phyloP scores from a whole-genome alignment of 2,797 vertebrate species.

The Sebastes taczanowskii region DNA sequence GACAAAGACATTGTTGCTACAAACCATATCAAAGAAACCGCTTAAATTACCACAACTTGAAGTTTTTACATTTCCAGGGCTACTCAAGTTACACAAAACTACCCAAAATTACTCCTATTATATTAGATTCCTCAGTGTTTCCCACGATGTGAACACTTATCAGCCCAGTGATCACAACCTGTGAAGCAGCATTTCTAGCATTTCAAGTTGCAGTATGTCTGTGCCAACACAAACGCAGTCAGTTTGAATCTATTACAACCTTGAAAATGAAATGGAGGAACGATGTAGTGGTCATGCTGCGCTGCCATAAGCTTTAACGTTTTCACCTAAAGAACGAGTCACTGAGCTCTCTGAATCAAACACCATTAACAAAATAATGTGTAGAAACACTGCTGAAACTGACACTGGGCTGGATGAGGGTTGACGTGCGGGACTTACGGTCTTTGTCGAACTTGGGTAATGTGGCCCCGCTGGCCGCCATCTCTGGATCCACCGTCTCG shows the following conservation, averaged over 20 bases:
- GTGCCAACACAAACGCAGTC: not conserved
- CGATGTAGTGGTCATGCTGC: not conserved
- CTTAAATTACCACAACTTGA: not conserved
- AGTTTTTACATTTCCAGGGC: not conserved
- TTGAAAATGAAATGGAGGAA: not conserved
- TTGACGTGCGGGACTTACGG: conserved; percentile 85
- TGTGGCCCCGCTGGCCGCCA: conserved; percentile 97
- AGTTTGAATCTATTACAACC: not conserved
- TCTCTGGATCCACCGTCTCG: conserved; percentile 98
- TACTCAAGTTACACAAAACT: not conserved
- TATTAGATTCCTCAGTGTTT: not conserved
- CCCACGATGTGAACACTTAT: not conserved
- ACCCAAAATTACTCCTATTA: not conserved
- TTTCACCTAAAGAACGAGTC: not conserved
- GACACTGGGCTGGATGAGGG: not conserved
- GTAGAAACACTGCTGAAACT: not conserved
- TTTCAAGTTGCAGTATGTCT: not conserved
- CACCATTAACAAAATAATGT: not conserved
- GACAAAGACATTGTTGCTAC: not conserved
- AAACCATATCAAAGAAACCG: not conserved
- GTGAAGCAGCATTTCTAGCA: conserved; percentile 9
- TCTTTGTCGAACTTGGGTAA: conserved; percentile 99
- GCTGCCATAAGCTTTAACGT: not conserved
- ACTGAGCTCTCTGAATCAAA: not conserved
- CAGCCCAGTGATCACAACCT: not conserved